Conservation (phyloP, 2,797 vertebrate species). For the Scyliorhinus canicula region DNA sequence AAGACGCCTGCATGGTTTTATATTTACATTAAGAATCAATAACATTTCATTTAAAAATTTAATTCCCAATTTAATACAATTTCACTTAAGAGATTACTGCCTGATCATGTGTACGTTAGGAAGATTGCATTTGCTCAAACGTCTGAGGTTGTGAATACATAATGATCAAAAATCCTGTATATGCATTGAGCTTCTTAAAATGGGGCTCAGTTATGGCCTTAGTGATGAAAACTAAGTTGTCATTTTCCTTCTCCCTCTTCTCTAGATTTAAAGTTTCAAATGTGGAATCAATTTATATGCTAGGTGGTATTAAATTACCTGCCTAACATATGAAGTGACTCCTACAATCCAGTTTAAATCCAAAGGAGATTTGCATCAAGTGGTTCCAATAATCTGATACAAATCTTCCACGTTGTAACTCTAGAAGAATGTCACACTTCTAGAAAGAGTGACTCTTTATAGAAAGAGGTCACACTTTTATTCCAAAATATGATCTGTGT, state of each 20-base stretch:
- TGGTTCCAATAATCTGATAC: not conserved
- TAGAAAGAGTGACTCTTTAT: no score
- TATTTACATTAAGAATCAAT: constrained; percentile 47
- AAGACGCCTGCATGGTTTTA: constrained; percentile 42
- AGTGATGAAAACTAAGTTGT: not conserved
- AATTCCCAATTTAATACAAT: constrained; percentile 39
- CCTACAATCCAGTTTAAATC: not conserved
- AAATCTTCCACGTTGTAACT: not conserved
- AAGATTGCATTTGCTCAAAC: not conserved
- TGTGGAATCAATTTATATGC: not conserved
- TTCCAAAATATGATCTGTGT: not conserved
- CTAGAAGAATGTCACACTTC: not conserved
- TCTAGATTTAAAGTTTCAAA: not conserved
- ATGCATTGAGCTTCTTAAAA: not conserved
- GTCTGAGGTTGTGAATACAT: not conserved
- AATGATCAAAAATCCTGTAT: not conserved
- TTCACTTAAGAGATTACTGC: not conserved
- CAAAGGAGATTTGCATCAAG: not conserved
- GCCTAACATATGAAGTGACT: not conserved
- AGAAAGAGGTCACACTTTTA: not conserved
- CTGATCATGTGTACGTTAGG: not conserved
- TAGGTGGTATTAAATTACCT: not conserved
- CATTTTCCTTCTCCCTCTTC: not conserved
- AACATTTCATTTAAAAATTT: constrained; percentile 44
- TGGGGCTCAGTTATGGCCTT: not conserved